phyloP scores from a whole-genome alignment of 2,797 vertebrate species.

The Tolypeutes matacus region DNA sequence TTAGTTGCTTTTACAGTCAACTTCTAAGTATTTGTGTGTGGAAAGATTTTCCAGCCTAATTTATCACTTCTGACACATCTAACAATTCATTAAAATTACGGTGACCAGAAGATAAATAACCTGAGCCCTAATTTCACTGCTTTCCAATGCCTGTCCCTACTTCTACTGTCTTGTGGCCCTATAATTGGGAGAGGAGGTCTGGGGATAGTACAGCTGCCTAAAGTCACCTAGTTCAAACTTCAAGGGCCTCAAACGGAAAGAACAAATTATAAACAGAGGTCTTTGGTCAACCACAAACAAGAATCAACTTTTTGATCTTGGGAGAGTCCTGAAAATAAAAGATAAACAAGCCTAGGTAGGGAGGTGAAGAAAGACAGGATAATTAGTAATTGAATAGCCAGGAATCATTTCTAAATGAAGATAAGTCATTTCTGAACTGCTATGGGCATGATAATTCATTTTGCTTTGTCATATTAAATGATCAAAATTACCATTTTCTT shows the following conservation, averaged over 20 bases:
- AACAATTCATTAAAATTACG: not conserved
- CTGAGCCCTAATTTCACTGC: not conserved
- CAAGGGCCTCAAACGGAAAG: not conserved
- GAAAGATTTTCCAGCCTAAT: not conserved
- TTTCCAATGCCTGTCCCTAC: not conserved
- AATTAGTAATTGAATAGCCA: slow-evolving; percentile 8
- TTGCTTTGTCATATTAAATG: slow-evolving; percentile 32
- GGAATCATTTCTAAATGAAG: slow-evolving; percentile 55
- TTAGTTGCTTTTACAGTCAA: slow-evolving; percentile 8
- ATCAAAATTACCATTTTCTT: slow-evolving; percentile 45
- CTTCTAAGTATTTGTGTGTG: not conserved
- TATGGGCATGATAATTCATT: not conserved
- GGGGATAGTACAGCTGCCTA: not conserved
- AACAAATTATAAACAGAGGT: not conserved
- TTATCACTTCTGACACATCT: slow-evolving; percentile 27
- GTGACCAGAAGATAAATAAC: not conserved
- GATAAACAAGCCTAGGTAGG: not conserved
- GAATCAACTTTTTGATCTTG: not conserved
- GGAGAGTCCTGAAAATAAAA: slow-evolving; percentile 32
- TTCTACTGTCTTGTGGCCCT: not conserved
- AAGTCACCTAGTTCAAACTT: not conserved
- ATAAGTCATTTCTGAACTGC: slow-evolving; percentile 35
- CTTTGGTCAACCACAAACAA: not conserved
- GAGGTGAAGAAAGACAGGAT: not conserved
- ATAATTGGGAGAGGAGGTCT: not conserved